Evolutionary conservation across 1,140 invertebrate genomes (phyloP).

Genomic region (Macrotrachela quadricornifera): DNA sequence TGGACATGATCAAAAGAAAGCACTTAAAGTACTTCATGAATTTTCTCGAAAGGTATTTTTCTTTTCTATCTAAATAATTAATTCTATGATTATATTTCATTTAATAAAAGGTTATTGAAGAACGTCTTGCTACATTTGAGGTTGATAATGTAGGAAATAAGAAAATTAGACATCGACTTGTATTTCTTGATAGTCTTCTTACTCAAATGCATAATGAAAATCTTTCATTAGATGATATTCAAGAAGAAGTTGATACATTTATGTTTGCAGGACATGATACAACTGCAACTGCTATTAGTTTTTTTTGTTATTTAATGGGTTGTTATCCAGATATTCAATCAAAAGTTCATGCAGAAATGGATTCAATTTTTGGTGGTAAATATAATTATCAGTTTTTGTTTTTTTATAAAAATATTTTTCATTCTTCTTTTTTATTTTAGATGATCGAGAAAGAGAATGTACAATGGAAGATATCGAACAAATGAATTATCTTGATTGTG

Average conservation of each 20-base stretch:
- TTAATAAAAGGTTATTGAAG: background rate
- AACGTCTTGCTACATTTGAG: constrained; percentile 10
- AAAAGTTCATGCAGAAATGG: constrained; percentile 53
- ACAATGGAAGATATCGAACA: constrained; percentile 47
- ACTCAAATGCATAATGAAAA: constrained; percentile 54
- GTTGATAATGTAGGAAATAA: constrained; percentile 10
- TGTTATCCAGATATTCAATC: constrained; percentile 37
- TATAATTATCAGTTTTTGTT: background rate
- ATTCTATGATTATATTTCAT: too few species aligned
- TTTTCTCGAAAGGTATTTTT: constrained; percentile 63
- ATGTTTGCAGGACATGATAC: constrained; percentile 55
- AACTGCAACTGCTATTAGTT: constrained; percentile 37
- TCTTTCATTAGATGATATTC: constrained; percentile 63
- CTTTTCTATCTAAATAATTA: too few species aligned
- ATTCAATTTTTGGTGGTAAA: constrained; percentile 44
- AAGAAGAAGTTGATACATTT: constrained; percentile 61
- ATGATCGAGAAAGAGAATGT: constrained; percentile 27
- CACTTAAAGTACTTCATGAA: constrained; percentile 56
- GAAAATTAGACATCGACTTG: constrained; percentile 58
- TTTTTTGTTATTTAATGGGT: constrained; percentile 32
- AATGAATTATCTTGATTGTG: constrained; percentile 45
- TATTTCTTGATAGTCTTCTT: constrained; percentile 74
- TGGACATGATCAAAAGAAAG: constrained; percentile 48
- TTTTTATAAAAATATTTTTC: background rate
- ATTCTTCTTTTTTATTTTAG: background rate